Evolutionary conservation across 1,140 invertebrate genomes (phyloP), one percentile per base, ranked within the genome.

Genomic region (Orius insidiosus): DNA sequence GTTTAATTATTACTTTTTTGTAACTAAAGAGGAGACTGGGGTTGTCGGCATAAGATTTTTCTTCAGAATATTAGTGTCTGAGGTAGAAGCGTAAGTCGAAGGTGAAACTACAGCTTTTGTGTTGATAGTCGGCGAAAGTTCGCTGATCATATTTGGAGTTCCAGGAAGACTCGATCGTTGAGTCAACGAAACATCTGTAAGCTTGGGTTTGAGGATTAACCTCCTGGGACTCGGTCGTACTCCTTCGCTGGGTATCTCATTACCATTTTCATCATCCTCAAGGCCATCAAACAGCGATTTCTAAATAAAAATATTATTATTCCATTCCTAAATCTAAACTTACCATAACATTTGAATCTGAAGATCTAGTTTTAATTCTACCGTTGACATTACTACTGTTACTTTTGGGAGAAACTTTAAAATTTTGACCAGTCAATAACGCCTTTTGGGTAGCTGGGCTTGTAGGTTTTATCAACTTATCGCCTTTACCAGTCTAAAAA

Each of bases 391-490:
- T 24, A 24, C 7, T 24, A 24, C 24, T 24, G 24, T 60, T 62
- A 52, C 62, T 69, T 2, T 67, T 69, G 32, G 70, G 63, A 4
- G 70, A 71, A n/a, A 83, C 68, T 65, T 79, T 82, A 51, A 69
- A 67, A 68, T 62, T 62, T 52, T 70, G 58, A 9, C 63, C 47
- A 58, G 75, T 59, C 51, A 67, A 51, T 35, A 76, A 57, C 42
- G 76, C 57, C 58, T 76, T 75, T 56, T 79, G 76, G 8, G 78
- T 71, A 5, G 69, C 60, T 5, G 77, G 69, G 63, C 80, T 81
- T 1, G 78, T 75, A 10, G 80, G 76, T 56, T 80, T 80, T n/a
- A 80, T 60, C 8, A 80, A 56, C 46, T 78, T 76, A 52, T 83
- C 78, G 19, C 70, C 61, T 56, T 77, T 78, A 9, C 71, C 63